Evolutionary conservation across 2,888 invertebrate species (phyloP).

Genomic region (Acronicta alni): DNA sequence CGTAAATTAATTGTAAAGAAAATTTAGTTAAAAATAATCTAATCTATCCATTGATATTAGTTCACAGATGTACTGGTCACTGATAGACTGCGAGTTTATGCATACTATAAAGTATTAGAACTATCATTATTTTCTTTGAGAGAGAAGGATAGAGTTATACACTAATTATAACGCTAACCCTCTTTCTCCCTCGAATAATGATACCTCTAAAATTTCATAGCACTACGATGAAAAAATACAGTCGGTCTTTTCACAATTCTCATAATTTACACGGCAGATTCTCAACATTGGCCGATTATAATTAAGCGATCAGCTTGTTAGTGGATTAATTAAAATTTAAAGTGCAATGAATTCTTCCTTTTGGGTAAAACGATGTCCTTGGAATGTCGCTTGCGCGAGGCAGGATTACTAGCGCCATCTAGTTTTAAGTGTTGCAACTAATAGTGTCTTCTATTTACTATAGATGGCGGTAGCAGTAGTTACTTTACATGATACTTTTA

Average conservation of each 20-base stretch:
- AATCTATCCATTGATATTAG: too few species aligned
- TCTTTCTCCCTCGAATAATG: background rate
- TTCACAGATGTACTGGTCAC: too few species aligned
- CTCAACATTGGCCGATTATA: slow-evolving; percentile 57
- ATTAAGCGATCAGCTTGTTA: slow-evolving; percentile 58
- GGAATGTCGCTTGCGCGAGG: slow-evolving; percentile 22
- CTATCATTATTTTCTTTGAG: background rate
- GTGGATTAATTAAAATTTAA: slow-evolving; percentile 57
- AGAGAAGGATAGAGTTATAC: background rate
- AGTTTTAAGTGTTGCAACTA: slow-evolving; percentile 31
- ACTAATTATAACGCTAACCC: background rate
- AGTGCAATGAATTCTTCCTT: slow-evolving; percentile 51
- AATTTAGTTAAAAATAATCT: too few species aligned
- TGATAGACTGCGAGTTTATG: too few species aligned
- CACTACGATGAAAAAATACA: background rate
- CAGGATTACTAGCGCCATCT: slow-evolving; percentile 41
- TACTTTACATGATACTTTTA: slow-evolving; percentile 17
- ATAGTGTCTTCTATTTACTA: slow-evolving; percentile 15
- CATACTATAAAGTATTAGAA: background rate
- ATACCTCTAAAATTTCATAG: too few species aligned
- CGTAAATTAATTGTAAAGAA: too few species aligned
- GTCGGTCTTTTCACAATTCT: slow-evolving; percentile 43
- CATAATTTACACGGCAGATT: slow-evolving; percentile 30
- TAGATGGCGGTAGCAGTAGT: slow-evolving; percentile 42
- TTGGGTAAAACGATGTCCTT: slow-evolving; percentile 53